Evolutionary conservation across 2,888 invertebrate genomes (phyloP).

Genomic region (Drosophila dives): DNA sequence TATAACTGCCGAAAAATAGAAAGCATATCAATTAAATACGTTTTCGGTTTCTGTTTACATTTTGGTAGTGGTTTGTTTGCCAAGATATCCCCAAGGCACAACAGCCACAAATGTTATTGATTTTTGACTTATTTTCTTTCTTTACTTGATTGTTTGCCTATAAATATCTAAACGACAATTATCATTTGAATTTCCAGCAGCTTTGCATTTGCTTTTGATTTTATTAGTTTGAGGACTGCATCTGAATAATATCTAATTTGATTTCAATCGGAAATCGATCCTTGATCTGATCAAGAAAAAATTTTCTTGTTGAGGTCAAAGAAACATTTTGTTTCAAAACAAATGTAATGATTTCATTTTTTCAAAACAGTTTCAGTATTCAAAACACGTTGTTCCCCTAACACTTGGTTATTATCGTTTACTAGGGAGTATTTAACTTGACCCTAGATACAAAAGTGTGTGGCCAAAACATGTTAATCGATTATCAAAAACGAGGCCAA

Average conservation of each 20-base stretch:
- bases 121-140: slow-evolving; percentile 45
- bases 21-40: slow-evolving; percentile 70
- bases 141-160: slow-evolving; percentile 33
- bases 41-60: slow-evolving; percentile 65
- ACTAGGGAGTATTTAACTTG: background rate
- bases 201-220: slow-evolving; percentile 26
- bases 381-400: background rate
- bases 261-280: background rate
- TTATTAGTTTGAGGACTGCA: background rate
- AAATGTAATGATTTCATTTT: too few species aligned
- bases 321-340: background rate
- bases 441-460: background rate
- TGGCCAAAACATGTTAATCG: background rate
- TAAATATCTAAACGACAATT: slow-evolving; percentile 65
- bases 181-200: slow-evolving; percentile 33
- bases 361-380: background rate
- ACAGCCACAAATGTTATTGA: slow-evolving; percentile 63
- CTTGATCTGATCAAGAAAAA: background rate
- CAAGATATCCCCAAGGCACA: slow-evolving; percentile 37
- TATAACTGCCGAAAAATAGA: slow-evolving; percentile 36
- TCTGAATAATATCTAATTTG: background rate
- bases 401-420: background rate
- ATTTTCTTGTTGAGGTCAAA: background rate
- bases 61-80: slow-evolving; percentile 38
- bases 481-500: background rate